Percentiles rank a stretch among this genome's conserved stretches.
Conservation (phyloP, 2,888 invertebrate species). For the Drosophila diplacantha region DNA sequence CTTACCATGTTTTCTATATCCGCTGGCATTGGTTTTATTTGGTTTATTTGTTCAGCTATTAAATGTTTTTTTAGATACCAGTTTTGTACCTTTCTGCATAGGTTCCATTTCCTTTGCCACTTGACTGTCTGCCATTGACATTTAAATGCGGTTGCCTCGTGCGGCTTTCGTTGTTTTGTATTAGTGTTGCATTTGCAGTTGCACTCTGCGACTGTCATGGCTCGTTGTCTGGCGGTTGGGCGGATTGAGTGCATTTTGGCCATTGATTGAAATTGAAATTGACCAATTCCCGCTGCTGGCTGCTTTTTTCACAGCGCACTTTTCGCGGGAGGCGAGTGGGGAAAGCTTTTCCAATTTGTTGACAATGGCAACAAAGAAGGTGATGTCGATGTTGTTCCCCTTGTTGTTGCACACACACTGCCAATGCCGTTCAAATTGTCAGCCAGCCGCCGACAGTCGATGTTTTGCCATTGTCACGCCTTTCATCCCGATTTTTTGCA, state of each 20-base stretch:
- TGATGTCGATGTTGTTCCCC: conserved; percentile 16
- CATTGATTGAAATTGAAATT: conserved; percentile 40
- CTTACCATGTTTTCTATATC: conserved; percentile 2
- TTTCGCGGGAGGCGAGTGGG: background rate
- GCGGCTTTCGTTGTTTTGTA: conserved; percentile 27
- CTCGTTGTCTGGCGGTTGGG: conserved; percentile 7
- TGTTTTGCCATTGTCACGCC: conserved; percentile 12
- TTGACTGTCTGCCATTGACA: conserved; percentile 27
- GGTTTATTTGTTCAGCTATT: background rate
- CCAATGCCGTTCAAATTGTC: conserved; percentile 27
- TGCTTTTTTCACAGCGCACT: background rate
- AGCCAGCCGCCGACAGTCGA: conserved; percentile 10
- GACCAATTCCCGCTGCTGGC: conserved; percentile 25
- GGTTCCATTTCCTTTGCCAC: conserved; percentile 7
- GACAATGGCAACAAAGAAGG: conserved; percentile 34
- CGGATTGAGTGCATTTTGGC: conserved; percentile 24
- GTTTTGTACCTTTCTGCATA: background rate
- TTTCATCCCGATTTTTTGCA: conserved; percentile 2
- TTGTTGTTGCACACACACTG: background rate
- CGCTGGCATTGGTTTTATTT: background rate
- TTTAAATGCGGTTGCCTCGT: conserved; percentile 28
- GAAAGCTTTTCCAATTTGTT: conserved; percentile 26
- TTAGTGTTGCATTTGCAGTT: conserved; percentile 27
- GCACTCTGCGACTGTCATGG: conserved; percentile 14
- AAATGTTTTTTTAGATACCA: background rate